Evolutionary conservation across 2,113 vertebrate species (phyloP), one percentile per base, ranked within the genome.

Genomic region (Puma concolor): DNA sequence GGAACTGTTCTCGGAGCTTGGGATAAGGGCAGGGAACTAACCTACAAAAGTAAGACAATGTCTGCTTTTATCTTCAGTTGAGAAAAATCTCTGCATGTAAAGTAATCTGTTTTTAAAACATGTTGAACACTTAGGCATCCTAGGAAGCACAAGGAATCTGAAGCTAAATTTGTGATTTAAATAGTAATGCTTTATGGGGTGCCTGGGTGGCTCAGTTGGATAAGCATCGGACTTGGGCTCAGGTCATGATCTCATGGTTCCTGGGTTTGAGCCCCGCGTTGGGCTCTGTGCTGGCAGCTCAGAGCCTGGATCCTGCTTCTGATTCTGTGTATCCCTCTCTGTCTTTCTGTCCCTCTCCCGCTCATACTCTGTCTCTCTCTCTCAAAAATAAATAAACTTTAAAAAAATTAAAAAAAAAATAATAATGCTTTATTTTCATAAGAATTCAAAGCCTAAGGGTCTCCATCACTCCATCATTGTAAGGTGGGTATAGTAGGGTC

Each of bases 401-500:
- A 1, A 44, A 44, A 44, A 44, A 44, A 44, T 44, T 44, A 44
- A 44, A 44, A 44, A 44, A 41, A 44, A 92, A 87, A 82, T 90
- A 76, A 85, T 44, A 95, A 36, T 87, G 23, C 64, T 74, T 97
- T 88, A 67, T 87, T 95, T 93, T 93, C 12, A 50, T 89, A 93
- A 74, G 85, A 93, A 93, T 66, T 80, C 3, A 76, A 88, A 95
- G 83, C 19, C 36, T 80, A 44, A 41, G 23, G 3, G 10, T 60
- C 76, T 89, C 54, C 48, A 33, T 95, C 79, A 84, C 33, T 29
- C 44, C 57, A 7, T 44, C 48, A 41, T 7, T 82, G 33, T 44
- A 23, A 50, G n/a, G 60, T 60, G 44, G 17, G 33, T 81, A 16
- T 63, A 76, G 66, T 69, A 81, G 80, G 92, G 16, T 66, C 54